A percentile compares a stretch with the other conserved stretches of the same genome.
These are phyloP conservation scores for Onychostruthus taczanowskii DNA, from an alignment of 2,113 vertebrate species.

Conservation along the genomic window DNA sequence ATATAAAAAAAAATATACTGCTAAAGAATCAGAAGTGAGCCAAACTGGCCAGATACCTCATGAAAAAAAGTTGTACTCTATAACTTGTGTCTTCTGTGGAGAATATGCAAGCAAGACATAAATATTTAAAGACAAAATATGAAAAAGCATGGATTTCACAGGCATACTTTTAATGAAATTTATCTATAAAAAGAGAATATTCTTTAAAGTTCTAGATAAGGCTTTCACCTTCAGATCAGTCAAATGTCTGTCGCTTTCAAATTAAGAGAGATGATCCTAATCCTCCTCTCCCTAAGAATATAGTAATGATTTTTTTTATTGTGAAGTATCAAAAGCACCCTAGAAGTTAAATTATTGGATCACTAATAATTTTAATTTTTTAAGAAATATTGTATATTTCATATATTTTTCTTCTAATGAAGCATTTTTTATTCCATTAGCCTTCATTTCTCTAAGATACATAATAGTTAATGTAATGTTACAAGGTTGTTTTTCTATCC, in stretches of 20 bases:
- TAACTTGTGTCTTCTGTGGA: background rate
- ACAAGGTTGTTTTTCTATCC: background rate
- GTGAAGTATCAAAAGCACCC: background rate
- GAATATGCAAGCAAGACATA: background rate
- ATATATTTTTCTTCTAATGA: background rate
- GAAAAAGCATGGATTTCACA: background rate
- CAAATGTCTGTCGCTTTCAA: background rate
- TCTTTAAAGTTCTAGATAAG: background rate
- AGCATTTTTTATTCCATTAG: background rate
- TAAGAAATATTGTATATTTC: background rate
- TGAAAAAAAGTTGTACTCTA: background rate
- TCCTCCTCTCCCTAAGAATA: background rate
- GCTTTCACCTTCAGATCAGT: background rate
- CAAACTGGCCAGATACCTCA: background rate
- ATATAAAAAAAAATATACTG: background rate
- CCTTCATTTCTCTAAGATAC: background rate
- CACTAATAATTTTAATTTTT: background rate
- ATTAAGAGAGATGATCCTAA: background rate
- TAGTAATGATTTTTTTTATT: background rate
- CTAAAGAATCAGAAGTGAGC: background rate
- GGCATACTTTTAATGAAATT: background rate
- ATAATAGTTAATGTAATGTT: background rate
- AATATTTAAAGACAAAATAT: background rate
- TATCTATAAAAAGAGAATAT: background rate
- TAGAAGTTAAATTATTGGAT: background rate